Percentiles rank a stretch among this genome's conserved stretches.
Evolutionary conservation across 1,140 invertebrate genomes (phyloP).

Genomic region (Diorhabda carinulata): DNA sequence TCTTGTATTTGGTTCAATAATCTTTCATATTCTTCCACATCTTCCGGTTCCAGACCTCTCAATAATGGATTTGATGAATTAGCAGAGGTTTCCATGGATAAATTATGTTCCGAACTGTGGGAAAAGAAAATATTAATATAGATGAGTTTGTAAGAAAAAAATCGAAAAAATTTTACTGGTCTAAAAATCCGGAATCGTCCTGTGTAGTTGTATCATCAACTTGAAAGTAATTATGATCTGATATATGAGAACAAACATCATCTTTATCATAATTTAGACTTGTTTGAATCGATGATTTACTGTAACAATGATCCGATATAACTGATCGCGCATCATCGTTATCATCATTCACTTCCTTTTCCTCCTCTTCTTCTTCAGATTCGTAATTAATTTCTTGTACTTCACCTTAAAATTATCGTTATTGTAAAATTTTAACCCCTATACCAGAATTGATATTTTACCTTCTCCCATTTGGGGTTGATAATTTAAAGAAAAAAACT

Average conservation of each 20-base stretch:
- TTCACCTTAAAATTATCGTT: conserved; percentile 21
- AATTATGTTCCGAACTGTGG: too few relatives aligned
- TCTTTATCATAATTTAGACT: not conserved
- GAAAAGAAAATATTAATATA: too few relatives aligned
- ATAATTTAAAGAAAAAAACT: conserved; percentile 32
- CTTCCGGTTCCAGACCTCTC: too few relatives aligned
- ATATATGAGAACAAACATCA: not conserved
- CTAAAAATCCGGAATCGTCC: conserved; percentile 1
- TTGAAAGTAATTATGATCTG: conserved; percentile 9
- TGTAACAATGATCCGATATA: not conserved
- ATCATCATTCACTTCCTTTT: conserved; percentile 13
- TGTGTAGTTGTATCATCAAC: not conserved
- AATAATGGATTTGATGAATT: too few relatives aligned
- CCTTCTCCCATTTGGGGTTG: conserved; percentile 30
- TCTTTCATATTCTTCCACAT: conserved; percentile 7
- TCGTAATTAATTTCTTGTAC: conserved; percentile 21
- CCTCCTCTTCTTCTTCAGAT: conserved; percentile 18
- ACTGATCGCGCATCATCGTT: not conserved
- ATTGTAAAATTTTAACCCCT: not conserved
- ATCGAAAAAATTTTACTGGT: too few relatives aligned
- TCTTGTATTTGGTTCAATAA: not conserved
- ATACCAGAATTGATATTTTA: conserved; percentile 8
- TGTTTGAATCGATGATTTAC: not conserved
- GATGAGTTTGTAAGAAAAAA: too few relatives aligned
- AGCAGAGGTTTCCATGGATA: too few relatives aligned